phyloP scores from a whole-genome alignment of 2,113 vertebrate genomes.

The Pollimyrus isidori region DNA sequence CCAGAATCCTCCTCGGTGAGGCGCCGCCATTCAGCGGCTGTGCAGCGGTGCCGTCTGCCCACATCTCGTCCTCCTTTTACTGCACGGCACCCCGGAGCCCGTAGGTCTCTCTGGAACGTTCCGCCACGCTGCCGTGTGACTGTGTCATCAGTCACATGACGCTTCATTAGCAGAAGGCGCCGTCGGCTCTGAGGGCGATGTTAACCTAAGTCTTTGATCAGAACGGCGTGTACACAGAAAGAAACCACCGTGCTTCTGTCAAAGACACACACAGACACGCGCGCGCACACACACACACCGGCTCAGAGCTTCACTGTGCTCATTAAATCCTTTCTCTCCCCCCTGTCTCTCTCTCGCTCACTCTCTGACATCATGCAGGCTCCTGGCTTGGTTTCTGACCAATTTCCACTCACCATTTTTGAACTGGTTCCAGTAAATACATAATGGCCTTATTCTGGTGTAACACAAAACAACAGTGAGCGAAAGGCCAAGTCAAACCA shows the following conservation, averaged over 20 bases:
- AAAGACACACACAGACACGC: neutral
- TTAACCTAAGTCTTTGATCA: neutral
- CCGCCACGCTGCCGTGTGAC: neutral
- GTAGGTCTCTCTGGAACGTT: neutral
- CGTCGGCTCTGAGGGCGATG: neutral
- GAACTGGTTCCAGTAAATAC: neutral
- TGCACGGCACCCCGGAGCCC: neutral
- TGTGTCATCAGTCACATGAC: neutral
- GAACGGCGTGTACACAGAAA: neutral
- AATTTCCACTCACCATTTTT: neutral
- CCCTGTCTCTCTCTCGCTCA: neutral
- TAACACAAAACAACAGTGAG: neutral
- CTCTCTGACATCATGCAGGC: conserved; percentile 1
- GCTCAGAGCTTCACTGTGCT: neutral
- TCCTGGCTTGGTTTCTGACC: neutral
- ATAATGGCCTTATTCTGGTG: neutral
- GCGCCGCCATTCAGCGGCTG: neutral
- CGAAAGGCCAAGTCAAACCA: neutral
- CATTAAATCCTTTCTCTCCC: neutral
- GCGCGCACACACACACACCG: neutral
- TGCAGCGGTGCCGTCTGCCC: neutral
- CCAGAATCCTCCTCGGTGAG: neutral
- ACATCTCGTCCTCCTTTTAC: neutral
- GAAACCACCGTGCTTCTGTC: neutral
- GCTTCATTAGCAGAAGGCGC: neutral